Percentiles rank a stretch among this genome's conserved stretches.
Evolutionary conservation across 2,113 vertebrate genomes (phyloP).

Genomic region (Oryzias melastigma): DNA sequence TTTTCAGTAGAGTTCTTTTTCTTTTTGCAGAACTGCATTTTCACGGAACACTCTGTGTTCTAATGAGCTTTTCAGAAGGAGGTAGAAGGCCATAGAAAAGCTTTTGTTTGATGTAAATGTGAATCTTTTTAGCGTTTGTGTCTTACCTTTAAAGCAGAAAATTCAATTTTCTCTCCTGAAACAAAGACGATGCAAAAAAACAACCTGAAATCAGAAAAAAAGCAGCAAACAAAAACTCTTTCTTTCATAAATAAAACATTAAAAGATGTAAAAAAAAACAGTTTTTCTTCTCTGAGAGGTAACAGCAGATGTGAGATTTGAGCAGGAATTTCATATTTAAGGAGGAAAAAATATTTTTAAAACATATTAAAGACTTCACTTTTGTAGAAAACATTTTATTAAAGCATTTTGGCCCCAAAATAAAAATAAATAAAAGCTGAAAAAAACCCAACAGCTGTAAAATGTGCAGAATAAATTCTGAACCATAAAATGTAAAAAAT

Average conservation of each 20-base stretch:
- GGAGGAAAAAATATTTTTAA: no score
- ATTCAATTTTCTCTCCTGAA: slow-evolving; percentile 27
- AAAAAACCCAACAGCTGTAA: slow-evolving; percentile 62
- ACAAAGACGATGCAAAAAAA: slow-evolving; percentile 15
- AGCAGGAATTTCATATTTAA: no score
- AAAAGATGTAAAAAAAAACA: no score
- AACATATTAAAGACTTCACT: slow-evolving; percentile 1
- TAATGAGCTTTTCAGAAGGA: no score
- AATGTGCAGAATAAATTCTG: slow-evolving; percentile 74
- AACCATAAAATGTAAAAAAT: slow-evolving; percentile 77
- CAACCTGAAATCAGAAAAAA: not conserved
- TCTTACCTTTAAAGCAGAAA: slow-evolving; percentile 38
- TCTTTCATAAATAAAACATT: no score
- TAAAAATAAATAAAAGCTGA: slow-evolving; percentile 55
- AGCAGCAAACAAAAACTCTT: not conserved
- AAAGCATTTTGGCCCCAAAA: slow-evolving; percentile 71
- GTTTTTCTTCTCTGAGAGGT: no score
- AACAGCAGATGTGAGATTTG: no score
- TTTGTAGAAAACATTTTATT: slow-evolving; percentile 77
- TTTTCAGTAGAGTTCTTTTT: no score
- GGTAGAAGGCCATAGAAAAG: no score
- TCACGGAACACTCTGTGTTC: no score
- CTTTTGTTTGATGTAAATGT: not conserved
- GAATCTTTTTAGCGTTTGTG: not conserved
- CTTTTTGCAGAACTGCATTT: no score